Conservation (phyloP, 1,140 invertebrate species). For the Carcinoscorpius rotundicauda region DNA sequence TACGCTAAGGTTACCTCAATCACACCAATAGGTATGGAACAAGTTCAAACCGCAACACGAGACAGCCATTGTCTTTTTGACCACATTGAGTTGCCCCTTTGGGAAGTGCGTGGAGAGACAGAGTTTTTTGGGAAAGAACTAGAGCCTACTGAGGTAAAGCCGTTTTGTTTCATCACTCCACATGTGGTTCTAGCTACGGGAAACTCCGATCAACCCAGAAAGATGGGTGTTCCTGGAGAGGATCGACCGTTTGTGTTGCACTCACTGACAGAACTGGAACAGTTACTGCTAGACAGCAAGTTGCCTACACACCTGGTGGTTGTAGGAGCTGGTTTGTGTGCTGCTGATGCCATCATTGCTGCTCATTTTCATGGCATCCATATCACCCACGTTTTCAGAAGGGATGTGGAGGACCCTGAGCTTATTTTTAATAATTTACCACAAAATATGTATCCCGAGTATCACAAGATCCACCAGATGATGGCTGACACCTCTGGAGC, state of each 20-base stretch:
- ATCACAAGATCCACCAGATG: slow-evolving; percentile 73
- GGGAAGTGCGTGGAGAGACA: too few relatives aligned
- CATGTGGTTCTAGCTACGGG: slow-evolving; percentile 66
- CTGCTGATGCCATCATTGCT: slow-evolving; percentile 70
- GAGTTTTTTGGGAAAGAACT: too few relatives aligned
- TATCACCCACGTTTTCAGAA: slow-evolving; percentile 58
- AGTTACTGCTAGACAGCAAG: slow-evolving; percentile 27
- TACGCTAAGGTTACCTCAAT: slow-evolving; percentile 41
- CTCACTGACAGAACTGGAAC: slow-evolving; percentile 50
- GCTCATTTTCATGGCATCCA: slow-evolving; percentile 46
- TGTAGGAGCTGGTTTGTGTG: slow-evolving; percentile 69
- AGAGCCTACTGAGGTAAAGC: slow-evolving; percentile 8
- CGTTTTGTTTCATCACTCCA: slow-evolving; percentile 36
- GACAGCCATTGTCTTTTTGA: background rate
- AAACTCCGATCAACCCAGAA: slow-evolving; percentile 58
- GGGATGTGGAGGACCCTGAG: slow-evolving; percentile 41
- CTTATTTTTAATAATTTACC: slow-evolving; percentile 51
- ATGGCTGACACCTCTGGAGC: slow-evolving; percentile 30
- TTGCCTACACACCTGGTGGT: slow-evolving; percentile 33
- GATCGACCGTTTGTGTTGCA: slow-evolving; percentile 38
- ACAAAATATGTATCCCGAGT: slow-evolving; percentile 69
- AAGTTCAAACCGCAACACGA: too few relatives aligned
- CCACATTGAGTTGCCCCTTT: too few relatives aligned
- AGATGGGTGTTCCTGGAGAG: slow-evolving; percentile 50
- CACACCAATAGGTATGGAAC: too few relatives aligned